Conservation (phyloP, 1,140 invertebrate species). For the Drosophila neocordata region DNA sequence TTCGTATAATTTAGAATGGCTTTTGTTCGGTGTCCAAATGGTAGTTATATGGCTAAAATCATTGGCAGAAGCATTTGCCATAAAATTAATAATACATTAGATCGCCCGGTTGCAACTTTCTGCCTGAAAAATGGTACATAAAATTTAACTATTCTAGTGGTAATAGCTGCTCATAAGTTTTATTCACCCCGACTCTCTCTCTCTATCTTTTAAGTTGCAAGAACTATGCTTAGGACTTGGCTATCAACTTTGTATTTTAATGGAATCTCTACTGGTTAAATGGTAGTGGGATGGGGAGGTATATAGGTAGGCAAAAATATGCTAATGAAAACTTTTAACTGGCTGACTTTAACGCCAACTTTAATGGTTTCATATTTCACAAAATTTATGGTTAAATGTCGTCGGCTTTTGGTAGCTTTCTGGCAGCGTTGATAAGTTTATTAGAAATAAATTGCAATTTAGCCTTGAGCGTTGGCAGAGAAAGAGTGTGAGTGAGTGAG, state of each 20-base stretch:
- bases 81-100: constrained; percentile 81
- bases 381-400: constrained; percentile 63
- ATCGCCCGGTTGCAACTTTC: constrained; percentile 39
- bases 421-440: constrained; percentile 78
- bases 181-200: not conserved
- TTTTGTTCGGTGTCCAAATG: constrained; percentile 49
- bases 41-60: constrained; percentile 38
- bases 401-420: constrained; percentile 55
- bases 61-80: constrained; percentile 56
- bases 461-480: constrained; percentile 26
- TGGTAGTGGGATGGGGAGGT: not conserved
- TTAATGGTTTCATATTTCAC: constrained; percentile 79
- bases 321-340: constrained; percentile 73
- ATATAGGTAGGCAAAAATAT: constrained; percentile 46
- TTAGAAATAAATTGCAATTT: constrained; percentile 82
- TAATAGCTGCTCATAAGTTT: constrained; percentile 70
- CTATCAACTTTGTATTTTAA: constrained; percentile 75
- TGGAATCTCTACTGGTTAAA: constrained; percentile 12
- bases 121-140: constrained; percentile 61
- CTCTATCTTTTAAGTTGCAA: not conserved
- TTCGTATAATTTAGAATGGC: constrained; percentile 72
- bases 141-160: constrained; percentile 63
- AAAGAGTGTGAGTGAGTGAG: not conserved
- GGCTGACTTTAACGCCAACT: constrained; percentile 32
- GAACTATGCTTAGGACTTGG: constrained; percentile 5